Conservation (phyloP, 1,140 invertebrate genomes). For the Eupristina koningsbergeri region DNA sequence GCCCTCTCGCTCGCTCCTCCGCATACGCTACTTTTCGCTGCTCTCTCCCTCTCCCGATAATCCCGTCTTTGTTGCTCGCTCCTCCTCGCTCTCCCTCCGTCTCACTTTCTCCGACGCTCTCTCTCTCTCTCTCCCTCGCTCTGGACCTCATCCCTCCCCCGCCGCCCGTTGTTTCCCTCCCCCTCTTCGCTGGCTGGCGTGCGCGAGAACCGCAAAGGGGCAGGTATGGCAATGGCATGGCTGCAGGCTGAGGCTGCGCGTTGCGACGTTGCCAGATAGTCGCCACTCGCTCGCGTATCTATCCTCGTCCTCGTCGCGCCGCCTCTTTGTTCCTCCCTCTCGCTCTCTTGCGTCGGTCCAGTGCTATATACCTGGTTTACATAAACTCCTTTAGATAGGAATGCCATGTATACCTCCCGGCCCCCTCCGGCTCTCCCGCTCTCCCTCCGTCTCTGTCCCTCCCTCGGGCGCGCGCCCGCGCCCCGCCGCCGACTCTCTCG, state of each 20-base stretch:
- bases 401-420: not conserved
- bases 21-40: not conserved
- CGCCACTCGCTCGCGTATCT: constrained; percentile 23
- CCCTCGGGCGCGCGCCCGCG: not conserved
- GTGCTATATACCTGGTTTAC: constrained; percentile 48
- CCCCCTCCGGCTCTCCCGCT: constrained; percentile 23
- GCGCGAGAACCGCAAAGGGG: constrained; percentile 35
- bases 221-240: constrained; percentile 42
- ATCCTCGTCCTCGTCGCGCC: constrained; percentile 15
- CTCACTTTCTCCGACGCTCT: not conserved
- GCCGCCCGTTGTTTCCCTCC: too few relatives aligned
- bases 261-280: constrained; percentile 49
- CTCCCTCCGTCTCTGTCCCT: too few relatives aligned
- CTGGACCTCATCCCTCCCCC: not conserved
- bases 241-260: constrained; percentile 38
- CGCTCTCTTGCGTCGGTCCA: constrained; percentile 24
- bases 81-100: constrained; percentile 36
- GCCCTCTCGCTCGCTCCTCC: not conserved
- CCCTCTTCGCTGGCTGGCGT: constrained; percentile 7
- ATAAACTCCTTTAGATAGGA: constrained; percentile 50
- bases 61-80: constrained; percentile 33
- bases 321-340: constrained; percentile 4
- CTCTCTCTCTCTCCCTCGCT: not conserved
- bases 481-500: not conserved
- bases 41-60: not conserved